Evolutionary conservation across 2,797 vertebrate species (phyloP).

Genomic region (Danio aesculapii): DNA sequence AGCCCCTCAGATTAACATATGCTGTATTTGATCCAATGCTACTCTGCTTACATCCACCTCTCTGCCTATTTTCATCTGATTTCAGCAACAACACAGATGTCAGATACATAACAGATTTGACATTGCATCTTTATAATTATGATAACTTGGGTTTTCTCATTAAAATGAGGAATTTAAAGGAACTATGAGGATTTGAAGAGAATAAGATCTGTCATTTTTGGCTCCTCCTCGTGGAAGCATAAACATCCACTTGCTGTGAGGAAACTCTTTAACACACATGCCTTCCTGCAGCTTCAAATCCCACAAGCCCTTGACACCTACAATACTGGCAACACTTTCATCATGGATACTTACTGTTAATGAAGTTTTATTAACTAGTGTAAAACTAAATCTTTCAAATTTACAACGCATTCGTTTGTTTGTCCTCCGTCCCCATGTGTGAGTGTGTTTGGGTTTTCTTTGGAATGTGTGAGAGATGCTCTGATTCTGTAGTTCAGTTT

Average conservation of each 20-base stretch:
- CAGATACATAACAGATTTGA: neutral
- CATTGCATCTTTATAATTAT: neutral
- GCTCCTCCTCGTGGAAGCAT: constrained; percentile 13
- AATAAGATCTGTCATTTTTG: constrained; percentile 6
- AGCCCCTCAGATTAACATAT: constrained; percentile 23
- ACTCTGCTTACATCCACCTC: neutral
- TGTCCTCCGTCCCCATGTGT: constrained; percentile 30
- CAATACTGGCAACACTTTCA: neutral
- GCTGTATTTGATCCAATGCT: constrained; percentile 20
- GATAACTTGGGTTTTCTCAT: neutral
- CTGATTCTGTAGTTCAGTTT: constrained; percentile 13
- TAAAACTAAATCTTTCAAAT: constrained; percentile 9
- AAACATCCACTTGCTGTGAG: constrained; percentile 26
- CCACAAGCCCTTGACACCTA: constrained; percentile 21
- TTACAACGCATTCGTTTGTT: constrained; percentile 20
- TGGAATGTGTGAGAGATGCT: constrained; percentile 16
- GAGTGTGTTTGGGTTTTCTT: constrained; percentile 2
- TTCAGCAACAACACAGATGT: neutral
- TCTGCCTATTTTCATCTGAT: neutral
- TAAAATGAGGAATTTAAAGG: neutral
- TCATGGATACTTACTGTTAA: neutral
- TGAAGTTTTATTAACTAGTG: constrained; percentile 1
- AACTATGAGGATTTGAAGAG: neutral
- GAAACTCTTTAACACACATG: constrained; percentile 26
- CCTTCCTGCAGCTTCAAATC: constrained; percentile 20